Evolutionary conservation across 2,113 vertebrate genomes (phyloP), one percentile per base, ranked within the genome.

Genomic region (Gymnocephalus cernua): DNA sequence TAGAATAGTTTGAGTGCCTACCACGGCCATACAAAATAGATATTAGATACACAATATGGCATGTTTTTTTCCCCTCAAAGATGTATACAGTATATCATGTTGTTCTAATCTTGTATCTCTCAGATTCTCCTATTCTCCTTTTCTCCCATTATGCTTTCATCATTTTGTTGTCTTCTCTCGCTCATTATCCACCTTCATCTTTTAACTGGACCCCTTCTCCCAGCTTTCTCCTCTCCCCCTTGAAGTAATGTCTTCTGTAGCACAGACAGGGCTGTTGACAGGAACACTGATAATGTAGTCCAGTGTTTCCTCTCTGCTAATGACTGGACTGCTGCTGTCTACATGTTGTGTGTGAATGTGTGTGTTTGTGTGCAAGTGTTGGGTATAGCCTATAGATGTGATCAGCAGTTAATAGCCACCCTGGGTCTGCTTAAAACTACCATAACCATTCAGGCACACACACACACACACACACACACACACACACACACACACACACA

Each of bases 291-390:
- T 86, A 85, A 74, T 68, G 67, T 56, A 82, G 65, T 70, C 66
- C 25, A 61, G 19, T 80, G 66, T 75, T 85, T 91, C 74, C 69
- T 74, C 27, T 77, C 65, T 58, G 67, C 70, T 88, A 88, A 86
- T 80, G 80, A 83, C 58, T 66, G 29, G 23, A 50, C 70, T 75
- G 67, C 51, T 51, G 65, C 73, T 63, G 16, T 69, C 61, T 68
- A 54, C 56, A 19, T 38, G 18, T 53, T 71, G 18, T 47, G 45
- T 56, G 45, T 65, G 74, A 27, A 19, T n/a, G 44, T 79, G 47
- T 76, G 69, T 76, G 51, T 75, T 10, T 74, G 61, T 50, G 66
- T 76, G 59, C 25, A n/a, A 38, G 16, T 74, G n/a, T 50, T 75
- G n/a, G 32, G 50, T 51, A 80, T 70, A 74, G 59, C 67, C 63